Percentiles rank a stretch among this genome's conserved stretches.
Evolutionary conservation across 2,888 invertebrate species (phyloP).

Genomic region (Gasteruption jaculator): DNA sequence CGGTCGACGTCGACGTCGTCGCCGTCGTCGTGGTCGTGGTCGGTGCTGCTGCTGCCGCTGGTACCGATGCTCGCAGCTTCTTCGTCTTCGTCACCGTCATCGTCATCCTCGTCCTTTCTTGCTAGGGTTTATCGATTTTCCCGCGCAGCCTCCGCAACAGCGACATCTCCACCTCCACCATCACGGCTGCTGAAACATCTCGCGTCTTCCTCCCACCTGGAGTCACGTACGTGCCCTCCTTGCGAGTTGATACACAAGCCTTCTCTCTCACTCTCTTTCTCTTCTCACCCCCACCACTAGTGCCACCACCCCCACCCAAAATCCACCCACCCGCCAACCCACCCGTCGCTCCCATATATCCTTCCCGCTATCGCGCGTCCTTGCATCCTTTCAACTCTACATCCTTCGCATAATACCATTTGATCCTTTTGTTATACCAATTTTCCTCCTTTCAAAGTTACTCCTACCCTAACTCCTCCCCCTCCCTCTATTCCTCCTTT

Average conservation of each 20-base stretch:
- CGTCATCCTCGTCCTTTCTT: too few relatives aligned
- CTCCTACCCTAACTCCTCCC: too few relatives aligned
- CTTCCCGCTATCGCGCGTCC: too few relatives aligned
- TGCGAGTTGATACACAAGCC: slow-evolving; percentile 14
- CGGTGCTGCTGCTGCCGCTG: too few relatives aligned
- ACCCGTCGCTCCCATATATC: slow-evolving; percentile 7
- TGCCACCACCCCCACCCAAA: slow-evolving; percentile 6
- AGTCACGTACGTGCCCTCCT: background rate
- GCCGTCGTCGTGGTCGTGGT: background rate
- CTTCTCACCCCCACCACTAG: slow-evolving; percentile 7
- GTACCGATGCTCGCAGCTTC: too few relatives aligned
- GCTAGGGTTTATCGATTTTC: slow-evolving; percentile 51
- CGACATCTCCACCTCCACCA: slow-evolving; percentile 26
- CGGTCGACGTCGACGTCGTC: slow-evolving; percentile 15
- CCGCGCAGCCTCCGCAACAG: slow-evolving; percentile 48
- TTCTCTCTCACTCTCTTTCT: slow-evolving; percentile 16
- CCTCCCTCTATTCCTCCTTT: too few relatives aligned
- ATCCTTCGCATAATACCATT: too few relatives aligned
- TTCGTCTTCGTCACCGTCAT: slow-evolving; percentile 27
- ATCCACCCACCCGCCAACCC: slow-evolving; percentile 7
- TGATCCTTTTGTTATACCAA: too few relatives aligned
- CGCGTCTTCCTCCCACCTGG: slow-evolving; percentile 11
- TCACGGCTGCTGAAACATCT: slow-evolving; percentile 21
- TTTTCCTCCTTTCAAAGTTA: too few relatives aligned
- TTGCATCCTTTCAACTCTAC: too few relatives aligned